Base-by-base conservation (phyloP, 1,140 invertebrate species). In the Tetragnatha versicolor region DNA sequence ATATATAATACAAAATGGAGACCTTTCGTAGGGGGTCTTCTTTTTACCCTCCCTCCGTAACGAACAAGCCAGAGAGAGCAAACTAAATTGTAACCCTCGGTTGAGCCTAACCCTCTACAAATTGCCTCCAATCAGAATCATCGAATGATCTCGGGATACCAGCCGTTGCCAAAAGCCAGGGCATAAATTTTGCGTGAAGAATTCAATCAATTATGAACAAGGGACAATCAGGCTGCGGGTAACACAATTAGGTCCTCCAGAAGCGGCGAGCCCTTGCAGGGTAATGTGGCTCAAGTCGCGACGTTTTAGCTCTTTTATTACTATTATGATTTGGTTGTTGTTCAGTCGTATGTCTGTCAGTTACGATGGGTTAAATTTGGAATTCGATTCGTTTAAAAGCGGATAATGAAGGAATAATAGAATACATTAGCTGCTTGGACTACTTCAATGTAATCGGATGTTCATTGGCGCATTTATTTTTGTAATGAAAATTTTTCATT, bases 21-120 rank as follows among this genome's bases (percentile, higher is more conserved):
- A n/a, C n/a, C n/a, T n/a, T n/a, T n/a, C n/a, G n/a, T n/a, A n/a
- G n/a, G n/a, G n/a, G 14, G 6, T 51, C 9, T 60, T 33, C 33
- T 68, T 68, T 35, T 68, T 68, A 33, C 51, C 51, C 25, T 33
- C 33, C 25, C 33, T 14, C n/a, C 47, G 68, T 70, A 55, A 70
- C 65, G 45, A 68, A 49, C 31, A 39, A 17, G 49, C 47, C 31
- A 6, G 45, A 45, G 31, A n/a, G 42, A 47, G 55, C 10, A 75
- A 75, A 75, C 70, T 29, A 63, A 75, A 75, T 75, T 75, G 70
- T 75, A 75, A 75, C 70, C 70, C 70, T 75, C 70, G 70, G 55
- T 49, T 75, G 70, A 27, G 58, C 49, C 51, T 75, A 75, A 75
- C 58, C 70, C 39, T 25, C 58, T 37, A 61, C 35, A 61, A 75